These are phyloP conservation scores for Sylvilagus floridanus DNA, from an alignment of 2,797 vertebrate species.

Conservation along the genomic window DNA sequence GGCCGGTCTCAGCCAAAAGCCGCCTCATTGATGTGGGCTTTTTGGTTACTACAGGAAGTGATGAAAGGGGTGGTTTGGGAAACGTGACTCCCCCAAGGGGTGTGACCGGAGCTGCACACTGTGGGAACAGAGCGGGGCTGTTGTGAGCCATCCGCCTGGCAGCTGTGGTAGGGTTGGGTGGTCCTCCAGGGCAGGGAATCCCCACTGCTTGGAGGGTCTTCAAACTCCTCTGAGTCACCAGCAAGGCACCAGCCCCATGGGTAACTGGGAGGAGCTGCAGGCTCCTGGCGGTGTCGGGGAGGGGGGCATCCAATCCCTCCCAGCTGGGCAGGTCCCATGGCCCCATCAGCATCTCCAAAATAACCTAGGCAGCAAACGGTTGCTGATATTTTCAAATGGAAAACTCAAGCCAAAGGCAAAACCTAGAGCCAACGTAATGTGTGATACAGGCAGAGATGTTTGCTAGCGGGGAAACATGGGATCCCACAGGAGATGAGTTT, in stretches of 20 bases:
- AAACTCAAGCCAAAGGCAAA: not conserved
- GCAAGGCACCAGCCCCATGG: no score
- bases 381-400: not conserved
- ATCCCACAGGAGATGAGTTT: not conserved
- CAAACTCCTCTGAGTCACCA: fast-evolving
- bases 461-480: no score
- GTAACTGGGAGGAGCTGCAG: not conserved
- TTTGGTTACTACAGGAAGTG: conserved; percentile 4
- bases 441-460: not conserved
- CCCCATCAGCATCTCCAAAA: not conserved
- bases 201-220: no score
- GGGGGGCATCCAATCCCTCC: no score
- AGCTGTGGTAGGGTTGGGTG: no score
- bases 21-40: conserved; percentile 45
- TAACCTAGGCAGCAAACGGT: not conserved
- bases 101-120: conserved; percentile 47
- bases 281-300: no score
- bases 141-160: no score
- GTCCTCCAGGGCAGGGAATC: no score
- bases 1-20: conserved; percentile 54
- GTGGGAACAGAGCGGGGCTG: conserved; percentile 60
- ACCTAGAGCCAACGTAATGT: not conserved
- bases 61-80: conserved; percentile 16
- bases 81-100: not conserved
- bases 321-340: fast-evolving